These are phyloP conservation scores for Caenorhabditis sp. DNA, from an alignment of 2,888 invertebrate genomes.

Conservation along the genomic window DNA sequence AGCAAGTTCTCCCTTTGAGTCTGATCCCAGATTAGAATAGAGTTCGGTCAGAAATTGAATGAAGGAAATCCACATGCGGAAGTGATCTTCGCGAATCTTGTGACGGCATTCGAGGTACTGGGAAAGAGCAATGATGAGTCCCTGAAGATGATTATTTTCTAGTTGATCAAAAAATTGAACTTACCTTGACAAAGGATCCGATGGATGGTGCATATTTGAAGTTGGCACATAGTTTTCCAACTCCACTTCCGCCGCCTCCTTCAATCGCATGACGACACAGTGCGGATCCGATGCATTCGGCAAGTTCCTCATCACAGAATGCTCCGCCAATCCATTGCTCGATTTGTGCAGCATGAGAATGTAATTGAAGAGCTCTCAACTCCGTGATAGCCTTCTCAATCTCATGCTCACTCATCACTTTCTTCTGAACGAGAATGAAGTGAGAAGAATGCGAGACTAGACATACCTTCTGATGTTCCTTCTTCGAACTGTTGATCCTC, in stretches of 20 bases:
- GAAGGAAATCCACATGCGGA: slow-evolving; percentile 81
- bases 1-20: slow-evolving; percentile 78
- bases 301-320: slow-evolving; percentile 74
- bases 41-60: slow-evolving; percentile 81
- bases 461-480: slow-evolving; percentile 56
- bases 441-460: neutral
- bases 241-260: slow-evolving; percentile 76
- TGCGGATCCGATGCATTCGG: slow-evolving; percentile 73
- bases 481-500: slow-evolving; percentile 61
- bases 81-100: slow-evolving; percentile 77
- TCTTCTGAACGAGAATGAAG: slow-evolving; percentile 60
- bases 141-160: slow-evolving; percentile 43
- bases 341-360: slow-evolving; percentile 63
- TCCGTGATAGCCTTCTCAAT: slow-evolving; percentile 66
- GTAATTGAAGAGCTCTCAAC: slow-evolving; percentile 66
- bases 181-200: slow-evolving; percentile 72
- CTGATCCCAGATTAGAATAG: slow-evolving; percentile 79
- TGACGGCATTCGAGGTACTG: slow-evolving; percentile 81
- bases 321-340: slow-evolving; percentile 75
- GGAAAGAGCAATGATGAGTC: slow-evolving; percentile 73
- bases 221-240: slow-evolving; percentile 76
- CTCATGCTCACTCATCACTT: slow-evolving; percentile 70
- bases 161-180: neutral
- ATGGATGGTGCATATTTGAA: slow-evolving; percentile 76
- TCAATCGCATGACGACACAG: slow-evolving; percentile 80